Evolutionary conservation across 1,140 invertebrate genomes (phyloP).

Genomic region (Papilio machaon): DNA sequence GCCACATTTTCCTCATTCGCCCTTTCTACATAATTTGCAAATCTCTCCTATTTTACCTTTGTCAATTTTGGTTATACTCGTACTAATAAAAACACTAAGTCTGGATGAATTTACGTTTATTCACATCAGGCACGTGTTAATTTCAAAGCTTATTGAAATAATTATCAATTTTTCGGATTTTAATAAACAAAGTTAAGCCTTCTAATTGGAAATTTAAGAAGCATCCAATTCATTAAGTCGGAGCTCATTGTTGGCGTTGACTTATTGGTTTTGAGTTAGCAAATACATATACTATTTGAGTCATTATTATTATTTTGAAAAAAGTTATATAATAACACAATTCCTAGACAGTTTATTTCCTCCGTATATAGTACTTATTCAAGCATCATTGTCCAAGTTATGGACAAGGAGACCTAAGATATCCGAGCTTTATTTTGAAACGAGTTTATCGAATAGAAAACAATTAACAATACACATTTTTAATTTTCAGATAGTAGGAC

Average conservation of each 20-base stretch:
- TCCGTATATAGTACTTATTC: too few relatives aligned
- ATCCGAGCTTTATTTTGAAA: background rate
- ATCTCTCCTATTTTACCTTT: background rate
- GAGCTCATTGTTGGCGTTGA: too few relatives aligned
- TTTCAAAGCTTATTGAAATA: background rate
- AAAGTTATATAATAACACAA: too few relatives aligned
- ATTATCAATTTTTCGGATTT: background rate
- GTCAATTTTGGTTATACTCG: background rate
- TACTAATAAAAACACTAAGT: background rate
- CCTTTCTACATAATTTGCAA: background rate
- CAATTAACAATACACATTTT: background rate
- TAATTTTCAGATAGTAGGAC: too few relatives aligned
- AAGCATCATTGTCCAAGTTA: too few relatives aligned
- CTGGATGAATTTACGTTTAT: background rate
- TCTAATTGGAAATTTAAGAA: too few relatives aligned
- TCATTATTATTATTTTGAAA: too few relatives aligned
- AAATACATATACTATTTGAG: too few relatives aligned
- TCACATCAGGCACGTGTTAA: background rate
- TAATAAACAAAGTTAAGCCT: background rate
- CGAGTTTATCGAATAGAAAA: background rate
- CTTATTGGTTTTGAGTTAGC: too few relatives aligned
- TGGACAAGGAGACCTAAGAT: too few relatives aligned
- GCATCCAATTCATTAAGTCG: too few relatives aligned
- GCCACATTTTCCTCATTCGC: background rate
- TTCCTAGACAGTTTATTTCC: too few relatives aligned